Evolutionary conservation across 2,113 vertebrate genomes (phyloP).

Genomic region (Nothobranchius kuhntae): DNA sequence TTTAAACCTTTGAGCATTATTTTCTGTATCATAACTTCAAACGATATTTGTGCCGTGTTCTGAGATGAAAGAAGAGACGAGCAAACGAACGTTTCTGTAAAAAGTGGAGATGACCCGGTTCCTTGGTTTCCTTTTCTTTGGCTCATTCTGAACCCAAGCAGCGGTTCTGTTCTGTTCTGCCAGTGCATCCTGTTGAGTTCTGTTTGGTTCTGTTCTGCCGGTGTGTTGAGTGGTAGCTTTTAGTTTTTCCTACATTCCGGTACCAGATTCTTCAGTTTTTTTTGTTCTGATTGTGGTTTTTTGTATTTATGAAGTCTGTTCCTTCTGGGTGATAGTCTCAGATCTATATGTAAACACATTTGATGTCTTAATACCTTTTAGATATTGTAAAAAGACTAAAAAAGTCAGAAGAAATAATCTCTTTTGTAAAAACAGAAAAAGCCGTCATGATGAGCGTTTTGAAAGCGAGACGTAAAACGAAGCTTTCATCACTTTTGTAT

Average conservation of each 20-base stretch:
- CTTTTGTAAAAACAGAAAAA: constrained; percentile 73
- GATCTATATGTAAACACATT: constrained; percentile 80
- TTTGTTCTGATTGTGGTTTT: constrained; percentile 77
- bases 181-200: too few species aligned
- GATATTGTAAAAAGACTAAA: constrained; percentile 81
- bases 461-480: constrained; percentile 64
- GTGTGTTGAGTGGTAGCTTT: constrained; percentile 71
- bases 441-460: constrained; percentile 52
- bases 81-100: background rate
- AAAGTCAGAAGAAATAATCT: constrained; percentile 63
- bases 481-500: constrained; percentile 79
- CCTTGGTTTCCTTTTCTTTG: constrained; percentile 2
- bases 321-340: constrained; percentile 77
- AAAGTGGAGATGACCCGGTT: constrained; percentile 17
- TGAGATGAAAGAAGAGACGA: background rate
- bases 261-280: constrained; percentile 68
- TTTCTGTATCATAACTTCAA: constrained; percentile 53
- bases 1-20: constrained; percentile 13
- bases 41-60: constrained; percentile 32
- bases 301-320: constrained; percentile 81
- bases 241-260: constrained; percentile 75
- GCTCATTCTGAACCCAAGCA: background rate
- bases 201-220: constrained; percentile 58
- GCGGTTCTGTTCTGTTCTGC: background rate
- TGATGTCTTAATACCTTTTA: constrained; percentile 84